Evolutionary conservation across 2,888 invertebrate species (phyloP).

Genomic region (Lordiphosa fenestrarum): DNA sequence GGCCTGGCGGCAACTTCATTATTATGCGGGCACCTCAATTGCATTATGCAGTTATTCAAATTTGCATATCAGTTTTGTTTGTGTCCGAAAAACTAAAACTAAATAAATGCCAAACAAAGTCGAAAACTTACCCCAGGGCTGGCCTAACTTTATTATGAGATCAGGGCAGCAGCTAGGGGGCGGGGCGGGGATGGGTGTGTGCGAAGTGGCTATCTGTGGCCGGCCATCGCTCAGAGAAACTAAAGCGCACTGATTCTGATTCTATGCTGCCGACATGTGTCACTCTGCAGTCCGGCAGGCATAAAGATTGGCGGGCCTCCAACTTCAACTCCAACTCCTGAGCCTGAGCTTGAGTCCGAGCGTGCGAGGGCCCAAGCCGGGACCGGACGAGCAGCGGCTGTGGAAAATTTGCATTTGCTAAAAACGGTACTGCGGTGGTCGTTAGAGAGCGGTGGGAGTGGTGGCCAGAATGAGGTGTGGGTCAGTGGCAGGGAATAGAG

Average conservation of each 20-base stretch:
- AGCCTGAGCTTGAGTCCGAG: constrained; percentile 3
- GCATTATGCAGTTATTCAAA: constrained; percentile 72
- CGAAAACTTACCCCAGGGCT: constrained; percentile 49
- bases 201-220: constrained; percentile 57
- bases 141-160: constrained; percentile 66
- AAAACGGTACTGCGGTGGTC: constrained; percentile 62
- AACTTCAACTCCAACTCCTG: constrained; percentile 1
- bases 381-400: constrained; percentile 12
- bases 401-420: constrained; percentile 77
- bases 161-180: constrained; percentile 5
- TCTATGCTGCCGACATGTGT: constrained; percentile 79
- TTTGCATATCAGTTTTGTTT: constrained; percentile 66
- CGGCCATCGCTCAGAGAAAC: constrained; percentile 60
- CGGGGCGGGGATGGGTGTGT: constrained; percentile 15
- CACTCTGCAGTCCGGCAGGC: constrained; percentile 75
- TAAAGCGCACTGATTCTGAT: constrained; percentile 71
- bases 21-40: constrained; percentile 73
- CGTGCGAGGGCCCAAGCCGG: no score
- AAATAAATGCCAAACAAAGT: constrained; percentile 74
- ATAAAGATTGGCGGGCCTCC: constrained; percentile 72
- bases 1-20: constrained; percentile 44
- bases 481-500: constrained; percentile 46
- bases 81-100: constrained; percentile 62
- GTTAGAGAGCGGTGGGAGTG: constrained; percentile 30
- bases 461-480: neutral